Conservation (phyloP, 37 sponge, comb jelly and placozoan genomes). For the Axinella damicornis region DNA sequence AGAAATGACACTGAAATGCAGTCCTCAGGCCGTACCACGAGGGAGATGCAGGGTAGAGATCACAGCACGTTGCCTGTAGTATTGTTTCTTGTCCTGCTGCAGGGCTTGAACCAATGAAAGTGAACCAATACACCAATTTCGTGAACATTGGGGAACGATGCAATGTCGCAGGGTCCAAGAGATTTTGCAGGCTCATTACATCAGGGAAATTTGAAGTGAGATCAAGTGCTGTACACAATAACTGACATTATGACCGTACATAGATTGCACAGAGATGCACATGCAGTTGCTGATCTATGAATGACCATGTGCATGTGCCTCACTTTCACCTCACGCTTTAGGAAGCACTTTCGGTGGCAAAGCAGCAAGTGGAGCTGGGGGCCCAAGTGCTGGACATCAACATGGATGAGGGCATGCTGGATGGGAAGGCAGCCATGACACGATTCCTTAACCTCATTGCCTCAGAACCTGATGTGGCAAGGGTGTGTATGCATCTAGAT, state of each 20-base stretch:
- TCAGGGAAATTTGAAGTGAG: conserved; percentile 86
- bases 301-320: too few species aligned
- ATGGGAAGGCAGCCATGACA: conserved; percentile 90
- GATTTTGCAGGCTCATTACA: conserved; percentile 79
- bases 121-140: conserved; percentile 86
- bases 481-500: conserved; percentile 9
- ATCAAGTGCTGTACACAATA: too few species aligned
- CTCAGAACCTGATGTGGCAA: conserved; percentile 95
- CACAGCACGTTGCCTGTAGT: too few species aligned
- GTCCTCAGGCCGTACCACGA: too few species aligned
- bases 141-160: conserved; percentile 99
- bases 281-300: too few species aligned
- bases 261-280: too few species aligned
- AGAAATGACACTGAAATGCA: too few species aligned
- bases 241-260: too few species aligned
- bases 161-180: conserved; percentile 95
- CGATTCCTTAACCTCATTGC: conserved; percentile 88
- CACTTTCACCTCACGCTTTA: conserved; percentile 8
- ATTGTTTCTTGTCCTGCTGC: background rate
- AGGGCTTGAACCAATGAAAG: conserved; percentile 91
- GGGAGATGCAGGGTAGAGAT: too few species aligned
- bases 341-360: conserved; percentile 93
- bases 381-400: conserved; percentile 98
- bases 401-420: conserved; percentile 99
- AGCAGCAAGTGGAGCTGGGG: conserved; percentile 93